phyloP scores from a whole-genome alignment of 2,797 vertebrate genomes.

The Nyctibius grandis region DNA sequence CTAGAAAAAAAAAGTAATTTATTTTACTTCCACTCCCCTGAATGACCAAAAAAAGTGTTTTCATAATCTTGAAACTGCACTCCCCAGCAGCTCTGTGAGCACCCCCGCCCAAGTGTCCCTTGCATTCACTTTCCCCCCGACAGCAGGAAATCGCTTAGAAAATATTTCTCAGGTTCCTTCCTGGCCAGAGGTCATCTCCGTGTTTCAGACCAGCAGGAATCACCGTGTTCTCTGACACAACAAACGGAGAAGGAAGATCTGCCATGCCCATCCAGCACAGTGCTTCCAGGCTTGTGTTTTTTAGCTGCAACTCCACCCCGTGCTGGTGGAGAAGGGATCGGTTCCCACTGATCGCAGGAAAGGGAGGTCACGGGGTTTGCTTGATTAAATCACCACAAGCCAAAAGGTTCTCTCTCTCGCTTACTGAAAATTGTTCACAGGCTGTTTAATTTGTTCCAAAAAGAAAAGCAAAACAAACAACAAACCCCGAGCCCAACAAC shows the following conservation, averaged over 20 bases:
- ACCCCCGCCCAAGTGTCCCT: not conserved
- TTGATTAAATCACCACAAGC: not conserved
- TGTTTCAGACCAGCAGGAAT: not conserved
- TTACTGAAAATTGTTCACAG: not conserved
- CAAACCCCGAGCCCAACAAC: not conserved
- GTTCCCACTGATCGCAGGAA: slow-evolving; percentile 38
- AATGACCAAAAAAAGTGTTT: not conserved
- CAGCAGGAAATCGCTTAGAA: slow-evolving; percentile 60
- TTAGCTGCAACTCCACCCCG: slow-evolving; percentile 21
- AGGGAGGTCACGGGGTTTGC: slow-evolving; percentile 60
- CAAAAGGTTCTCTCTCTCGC: not conserved
- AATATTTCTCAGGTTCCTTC: slow-evolving; percentile 67
- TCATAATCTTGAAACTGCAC: not conserved
- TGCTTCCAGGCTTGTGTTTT: not conserved
- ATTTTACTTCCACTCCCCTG: not conserved
- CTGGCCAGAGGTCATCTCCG: slow-evolving; percentile 26
- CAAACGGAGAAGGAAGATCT: slow-evolving; percentile 7
- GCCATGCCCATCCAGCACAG: slow-evolving; percentile 36
- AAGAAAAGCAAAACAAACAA: not conserved
- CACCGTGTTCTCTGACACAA: slow-evolving; percentile 37
- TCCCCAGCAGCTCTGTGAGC: not conserved
- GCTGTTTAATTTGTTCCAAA: not conserved
- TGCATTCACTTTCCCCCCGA: slow-evolving; percentile 3
- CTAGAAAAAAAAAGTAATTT: not conserved
- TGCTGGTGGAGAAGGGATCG: not conserved